A percentile compares a stretch with the other conserved stretches of the same genome.
These are phyloP conservation scores for Cyphomyrus plagiostoma DNA, from an alignment of 2,113 vertebrate species.

Conservation along the genomic window DNA sequence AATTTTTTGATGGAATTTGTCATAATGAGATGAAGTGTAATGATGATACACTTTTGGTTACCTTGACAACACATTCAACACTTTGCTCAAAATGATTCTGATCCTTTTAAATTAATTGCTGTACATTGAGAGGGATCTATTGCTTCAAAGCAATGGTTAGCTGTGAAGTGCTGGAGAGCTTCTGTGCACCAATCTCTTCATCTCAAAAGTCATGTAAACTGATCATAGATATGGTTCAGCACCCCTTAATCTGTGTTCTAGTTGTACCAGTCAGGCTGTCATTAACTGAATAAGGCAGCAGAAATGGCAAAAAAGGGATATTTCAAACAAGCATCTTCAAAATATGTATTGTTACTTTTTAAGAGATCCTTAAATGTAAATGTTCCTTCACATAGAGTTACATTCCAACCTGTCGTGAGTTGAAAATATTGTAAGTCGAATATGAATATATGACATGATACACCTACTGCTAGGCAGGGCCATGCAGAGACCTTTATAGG, in stretches of 20 bases:
- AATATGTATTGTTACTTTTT: background rate
- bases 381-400: background rate
- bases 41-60: background rate
- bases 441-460: background rate
- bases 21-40: background rate
- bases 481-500: background rate
- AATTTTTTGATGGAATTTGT: background rate
- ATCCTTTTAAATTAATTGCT: background rate
- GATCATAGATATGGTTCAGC: background rate
- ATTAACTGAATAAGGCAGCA: background rate
- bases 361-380: background rate
- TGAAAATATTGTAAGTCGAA: background rate
- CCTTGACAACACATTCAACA: background rate
- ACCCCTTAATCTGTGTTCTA: background rate
- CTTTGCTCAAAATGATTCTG: background rate
- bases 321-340: background rate
- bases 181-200: background rate
- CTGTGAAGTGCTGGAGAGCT: background rate
- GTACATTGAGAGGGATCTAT: background rate
- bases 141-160: background rate
- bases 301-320: background rate
- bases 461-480: background rate
- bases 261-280: background rate
- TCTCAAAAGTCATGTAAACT: background rate
- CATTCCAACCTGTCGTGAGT: background rate